Conservation (phyloP, 2,797 vertebrate genomes). For the Brachyrhaphis roseni region DNA sequence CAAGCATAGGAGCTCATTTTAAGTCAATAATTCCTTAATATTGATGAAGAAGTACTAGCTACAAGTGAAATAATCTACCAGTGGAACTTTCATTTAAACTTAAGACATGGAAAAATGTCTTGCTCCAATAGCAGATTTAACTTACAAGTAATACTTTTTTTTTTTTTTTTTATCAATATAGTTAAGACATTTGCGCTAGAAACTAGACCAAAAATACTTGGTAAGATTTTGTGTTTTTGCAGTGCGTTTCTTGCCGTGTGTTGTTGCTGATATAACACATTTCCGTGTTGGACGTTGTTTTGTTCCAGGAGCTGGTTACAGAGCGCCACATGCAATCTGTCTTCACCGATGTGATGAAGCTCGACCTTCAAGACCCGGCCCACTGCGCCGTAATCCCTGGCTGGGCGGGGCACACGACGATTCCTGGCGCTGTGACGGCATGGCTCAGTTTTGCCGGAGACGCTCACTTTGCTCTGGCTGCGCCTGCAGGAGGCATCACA, state of each 20-base stretch:
- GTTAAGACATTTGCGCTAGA: too few species aligned
- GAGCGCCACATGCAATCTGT: conserved; percentile 94
- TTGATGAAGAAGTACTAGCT: too few species aligned
- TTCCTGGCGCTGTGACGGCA: conserved; percentile 73
- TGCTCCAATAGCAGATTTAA: too few species aligned
- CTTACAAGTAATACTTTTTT: too few species aligned
- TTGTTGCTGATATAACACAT: not conserved
- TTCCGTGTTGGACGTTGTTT: not conserved
- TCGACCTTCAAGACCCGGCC: conserved; percentile 85
- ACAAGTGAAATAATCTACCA: too few species aligned
- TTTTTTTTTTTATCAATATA: too few species aligned
- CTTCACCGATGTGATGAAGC: conserved; percentile 90
- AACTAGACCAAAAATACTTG: too few species aligned
- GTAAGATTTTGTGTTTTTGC: too few species aligned
- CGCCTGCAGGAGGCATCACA: conserved; percentile 86
- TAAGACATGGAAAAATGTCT: not conserved
- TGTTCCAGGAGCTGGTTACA: conserved; percentile 85
- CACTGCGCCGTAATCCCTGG: conserved; percentile 84
- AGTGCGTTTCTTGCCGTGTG: not conserved
- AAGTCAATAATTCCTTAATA: too few species aligned
- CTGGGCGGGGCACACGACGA: conserved; percentile 73
- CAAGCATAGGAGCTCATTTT: too few species aligned
- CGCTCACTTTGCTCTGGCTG: conserved; percentile 89
- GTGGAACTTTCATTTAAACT: too few species aligned
- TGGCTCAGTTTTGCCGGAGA: conserved; percentile 91